Percentiles rank a stretch among this genome's conserved stretches.
These are phyloP conservation scores for Colostygia pectinataria DNA, from an alignment of 2,888 invertebrate species.

Conservation along the genomic window DNA sequence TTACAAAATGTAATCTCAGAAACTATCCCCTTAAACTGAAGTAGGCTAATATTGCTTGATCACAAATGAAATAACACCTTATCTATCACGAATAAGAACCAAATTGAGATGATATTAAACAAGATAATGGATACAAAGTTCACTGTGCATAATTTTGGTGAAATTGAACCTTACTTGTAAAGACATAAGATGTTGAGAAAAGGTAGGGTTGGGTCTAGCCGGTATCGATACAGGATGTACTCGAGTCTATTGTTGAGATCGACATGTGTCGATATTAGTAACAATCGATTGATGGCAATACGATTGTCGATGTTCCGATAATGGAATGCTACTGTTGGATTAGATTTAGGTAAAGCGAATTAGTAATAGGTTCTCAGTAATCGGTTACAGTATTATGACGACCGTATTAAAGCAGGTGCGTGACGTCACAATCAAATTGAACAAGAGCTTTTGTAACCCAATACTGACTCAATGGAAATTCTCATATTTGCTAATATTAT, in stretches of 20 bases:
- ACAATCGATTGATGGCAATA: conserved; percentile 44
- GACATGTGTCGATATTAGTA: conserved; percentile 74
- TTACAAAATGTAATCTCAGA: conserved; percentile 69
- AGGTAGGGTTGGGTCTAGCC: conserved; percentile 31
- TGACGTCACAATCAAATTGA: no score
- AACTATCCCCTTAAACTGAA: conserved; percentile 69
- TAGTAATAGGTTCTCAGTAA: not conserved
- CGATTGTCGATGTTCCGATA: conserved; percentile 36
- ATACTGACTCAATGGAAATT: no score
- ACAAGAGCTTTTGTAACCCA: no score
- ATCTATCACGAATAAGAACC: conserved; percentile 18
- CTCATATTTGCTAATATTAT: no score
- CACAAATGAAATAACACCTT: conserved; percentile 19
- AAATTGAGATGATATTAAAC: conserved; percentile 17
- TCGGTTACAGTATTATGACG: no score
- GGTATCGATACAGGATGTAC: conserved; percentile 60
- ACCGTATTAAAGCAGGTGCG: no score
- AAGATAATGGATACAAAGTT: conserved; percentile 24
- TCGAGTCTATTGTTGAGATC: conserved; percentile 62
- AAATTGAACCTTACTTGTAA: conserved; percentile 40
- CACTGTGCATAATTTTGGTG: conserved; percentile 19
- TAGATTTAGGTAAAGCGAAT: conserved; percentile 6
- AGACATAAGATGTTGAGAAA: conserved; percentile 27
- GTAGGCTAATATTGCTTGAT: conserved; percentile 43
- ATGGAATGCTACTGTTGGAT: conserved; percentile 22